These are phyloP conservation scores for Troides aeacus DNA, from an alignment of 2,888 invertebrate genomes.

Conservation along the genomic window DNA sequence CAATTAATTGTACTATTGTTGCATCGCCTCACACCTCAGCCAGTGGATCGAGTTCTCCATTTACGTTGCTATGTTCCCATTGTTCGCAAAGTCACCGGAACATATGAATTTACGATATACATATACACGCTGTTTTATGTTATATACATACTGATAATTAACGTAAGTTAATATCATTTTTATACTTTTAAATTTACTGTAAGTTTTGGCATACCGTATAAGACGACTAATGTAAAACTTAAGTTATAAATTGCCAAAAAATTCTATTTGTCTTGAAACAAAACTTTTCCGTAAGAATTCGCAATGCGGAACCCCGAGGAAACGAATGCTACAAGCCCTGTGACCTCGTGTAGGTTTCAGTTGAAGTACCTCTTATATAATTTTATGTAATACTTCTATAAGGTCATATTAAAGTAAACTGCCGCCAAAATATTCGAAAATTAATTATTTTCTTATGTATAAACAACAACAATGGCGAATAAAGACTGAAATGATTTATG, in stretches of 20 bases:
- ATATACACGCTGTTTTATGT: background rate
- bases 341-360: background rate
- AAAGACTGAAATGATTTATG: too few relatives aligned
- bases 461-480: too few relatives aligned
- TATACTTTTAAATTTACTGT: too few relatives aligned
- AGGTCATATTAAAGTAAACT: too few relatives aligned
- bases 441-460: too few relatives aligned
- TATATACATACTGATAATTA: background rate
- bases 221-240: background rate
- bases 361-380: background rate
- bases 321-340: background rate
- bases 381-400: too few relatives aligned
- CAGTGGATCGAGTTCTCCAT: constrained; percentile 33
- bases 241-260: background rate
- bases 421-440: too few relatives aligned
- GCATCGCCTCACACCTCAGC: constrained; percentile 39
- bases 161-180: too few relatives aligned
- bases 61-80: constrained; percentile 5
- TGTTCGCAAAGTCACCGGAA: constrained; percentile 7
- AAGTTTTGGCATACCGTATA: background rate
- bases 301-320: background rate
- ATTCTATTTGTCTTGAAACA: background rate
- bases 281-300: background rate
- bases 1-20: constrained; percentile 55
- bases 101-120: background rate